These are phyloP conservation scores for Patella pellucida DNA, from an alignment of 2,888 invertebrate species.

Conservation along the genomic window DNA sequence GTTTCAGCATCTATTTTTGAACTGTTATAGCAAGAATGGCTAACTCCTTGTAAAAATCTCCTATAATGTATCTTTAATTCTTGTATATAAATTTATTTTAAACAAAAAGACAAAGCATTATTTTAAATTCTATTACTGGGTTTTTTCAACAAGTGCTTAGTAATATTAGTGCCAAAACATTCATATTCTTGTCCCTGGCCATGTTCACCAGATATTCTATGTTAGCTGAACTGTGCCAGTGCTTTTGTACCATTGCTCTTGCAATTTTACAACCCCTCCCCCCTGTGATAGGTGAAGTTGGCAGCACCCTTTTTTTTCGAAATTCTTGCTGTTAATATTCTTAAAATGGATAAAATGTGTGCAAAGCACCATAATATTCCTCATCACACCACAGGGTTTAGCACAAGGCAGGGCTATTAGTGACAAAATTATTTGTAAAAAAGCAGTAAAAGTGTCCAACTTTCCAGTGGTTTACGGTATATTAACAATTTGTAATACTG, in stretches of 20 bases:
- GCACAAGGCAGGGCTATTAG: neutral
- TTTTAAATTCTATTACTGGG: conserved; percentile 1
- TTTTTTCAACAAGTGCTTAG: neutral
- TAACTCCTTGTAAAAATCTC: too few species aligned
- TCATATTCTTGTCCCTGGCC: neutral
- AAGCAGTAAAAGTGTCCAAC: neutral
- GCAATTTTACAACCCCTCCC: neutral
- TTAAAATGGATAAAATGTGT: too few species aligned
- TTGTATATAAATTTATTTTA: neutral
- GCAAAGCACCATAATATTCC: too few species aligned
- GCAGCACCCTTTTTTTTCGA: neutral
- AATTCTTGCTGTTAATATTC: conserved; percentile 1
- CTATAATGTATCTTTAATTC: too few species aligned
- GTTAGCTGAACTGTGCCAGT: conserved; percentile 1
- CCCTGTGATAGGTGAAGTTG: neutral
- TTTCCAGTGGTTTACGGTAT: conserved; percentile 5
- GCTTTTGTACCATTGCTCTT: conserved; percentile 1
- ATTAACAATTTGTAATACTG: neutral
- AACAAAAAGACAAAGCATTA: neutral
- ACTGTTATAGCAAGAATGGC: too few species aligned
- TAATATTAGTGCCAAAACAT: too few species aligned
- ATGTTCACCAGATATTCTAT: neutral
- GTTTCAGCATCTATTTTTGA: too few species aligned
- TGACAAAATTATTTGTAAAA: neutral
- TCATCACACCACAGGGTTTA: neutral